These are phyloP conservation scores for Andrena minutula DNA, from an alignment of 2,888 invertebrate genomes.

Conservation along the genomic window DNA sequence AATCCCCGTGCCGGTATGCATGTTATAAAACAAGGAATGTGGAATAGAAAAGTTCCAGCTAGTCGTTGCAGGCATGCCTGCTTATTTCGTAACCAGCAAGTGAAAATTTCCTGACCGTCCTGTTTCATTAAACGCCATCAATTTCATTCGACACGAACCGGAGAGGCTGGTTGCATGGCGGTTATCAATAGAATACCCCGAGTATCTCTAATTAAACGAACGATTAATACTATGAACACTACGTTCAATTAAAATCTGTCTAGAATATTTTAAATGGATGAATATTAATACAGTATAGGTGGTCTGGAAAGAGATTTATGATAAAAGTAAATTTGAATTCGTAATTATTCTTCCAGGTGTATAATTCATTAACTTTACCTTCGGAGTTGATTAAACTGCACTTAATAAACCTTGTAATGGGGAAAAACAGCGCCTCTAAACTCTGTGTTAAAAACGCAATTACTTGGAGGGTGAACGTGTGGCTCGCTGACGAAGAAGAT, in stretches of 20 bases:
- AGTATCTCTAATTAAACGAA: not conserved
- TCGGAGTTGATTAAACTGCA: not conserved
- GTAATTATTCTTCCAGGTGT: no score
- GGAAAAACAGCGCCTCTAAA: slow-evolving; percentile 11
- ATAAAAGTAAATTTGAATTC: not conserved
- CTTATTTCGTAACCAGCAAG: slow-evolving; percentile 43
- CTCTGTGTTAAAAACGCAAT: not conserved
- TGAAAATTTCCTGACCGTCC: slow-evolving; percentile 47
- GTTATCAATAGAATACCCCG: not conserved
- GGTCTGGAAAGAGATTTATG: not conserved
- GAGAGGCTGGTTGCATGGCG: not conserved
- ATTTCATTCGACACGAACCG: slow-evolving; percentile 12
- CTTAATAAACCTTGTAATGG: not conserved
- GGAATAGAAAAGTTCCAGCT: slow-evolving; percentile 28
- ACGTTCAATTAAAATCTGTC: not conserved
- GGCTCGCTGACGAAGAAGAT: not conserved
- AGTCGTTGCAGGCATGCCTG: slow-evolving; percentile 7
- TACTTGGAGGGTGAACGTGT: not conserved
- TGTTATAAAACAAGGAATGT: slow-evolving; percentile 32
- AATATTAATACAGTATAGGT: no score
- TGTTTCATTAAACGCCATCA: slow-evolving; percentile 43
- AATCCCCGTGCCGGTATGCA: slow-evolving; percentile 5
- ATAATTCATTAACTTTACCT: no score
- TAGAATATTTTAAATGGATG: not conserved
- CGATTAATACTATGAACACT: not conserved